phyloP scores from a whole-genome alignment of 2,888 invertebrate genomes.

The Lissocephala sabroskyi region DNA sequence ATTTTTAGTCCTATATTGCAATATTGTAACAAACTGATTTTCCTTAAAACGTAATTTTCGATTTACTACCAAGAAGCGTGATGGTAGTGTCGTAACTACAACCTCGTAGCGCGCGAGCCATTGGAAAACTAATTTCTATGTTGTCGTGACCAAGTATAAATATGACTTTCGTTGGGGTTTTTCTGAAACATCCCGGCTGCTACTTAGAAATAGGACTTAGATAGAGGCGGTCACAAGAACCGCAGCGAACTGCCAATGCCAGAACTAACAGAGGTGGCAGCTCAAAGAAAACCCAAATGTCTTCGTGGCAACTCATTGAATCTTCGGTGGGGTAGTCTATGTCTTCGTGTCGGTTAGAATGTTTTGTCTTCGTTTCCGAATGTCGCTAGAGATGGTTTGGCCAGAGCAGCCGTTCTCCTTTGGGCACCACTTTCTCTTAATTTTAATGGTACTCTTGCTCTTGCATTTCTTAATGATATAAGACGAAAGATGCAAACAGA shows the following conservation, averaged over 20 bases:
- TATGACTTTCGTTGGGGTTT: constrained; percentile 62
- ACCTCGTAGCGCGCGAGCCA: constrained; percentile 66
- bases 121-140: constrained; percentile 70
- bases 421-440: constrained; percentile 36
- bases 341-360: constrained; percentile 33
- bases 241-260: constrained; percentile 1
- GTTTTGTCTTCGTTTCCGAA: too few relatives aligned
- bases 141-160: constrained; percentile 68
- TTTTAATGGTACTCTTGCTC: constrained; percentile 5
- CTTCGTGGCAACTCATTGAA: constrained; percentile 33
- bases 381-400: too few relatives aligned
- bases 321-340: constrained; percentile 37
- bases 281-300: constrained; percentile 55
- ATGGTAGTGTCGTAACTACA: too few relatives aligned
- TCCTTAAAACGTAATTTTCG: too few relatives aligned
- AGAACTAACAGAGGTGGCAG: neutral
- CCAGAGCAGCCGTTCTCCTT: too few relatives aligned
- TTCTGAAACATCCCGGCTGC: constrained; percentile 41
- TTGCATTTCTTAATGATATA: too few relatives aligned
- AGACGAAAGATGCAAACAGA: too few relatives aligned
- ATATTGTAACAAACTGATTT: too few relatives aligned
- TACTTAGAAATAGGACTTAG: constrained; percentile 62
- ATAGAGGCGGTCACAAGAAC: too few relatives aligned
- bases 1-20: too few relatives aligned
- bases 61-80: too few relatives aligned